These are phyloP conservation scores for Stenchaetothrips biformis DNA, from an alignment of 2,888 invertebrate genomes.

Conservation along the genomic window DNA sequence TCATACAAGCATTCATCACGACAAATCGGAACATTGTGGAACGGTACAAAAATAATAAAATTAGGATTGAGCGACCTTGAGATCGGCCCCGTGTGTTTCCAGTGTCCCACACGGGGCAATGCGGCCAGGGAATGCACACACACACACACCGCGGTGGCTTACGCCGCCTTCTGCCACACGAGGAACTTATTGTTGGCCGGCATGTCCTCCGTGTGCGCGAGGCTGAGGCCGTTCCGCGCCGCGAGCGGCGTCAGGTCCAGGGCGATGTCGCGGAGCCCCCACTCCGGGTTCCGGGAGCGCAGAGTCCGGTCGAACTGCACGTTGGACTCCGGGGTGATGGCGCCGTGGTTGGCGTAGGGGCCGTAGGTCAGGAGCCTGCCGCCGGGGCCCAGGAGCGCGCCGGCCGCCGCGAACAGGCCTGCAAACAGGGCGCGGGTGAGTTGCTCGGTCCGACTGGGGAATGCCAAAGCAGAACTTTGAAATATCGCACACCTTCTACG, in stretches of 20 bases:
- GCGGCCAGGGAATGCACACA: background rate
- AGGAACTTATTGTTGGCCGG: conserved; percentile 83
- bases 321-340: conserved; percentile 77
- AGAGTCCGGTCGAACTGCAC: conserved; percentile 68
- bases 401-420: conserved; percentile 58
- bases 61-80: too few species aligned
- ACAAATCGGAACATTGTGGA: background rate
- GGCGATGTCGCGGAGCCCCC: conserved; percentile 74
- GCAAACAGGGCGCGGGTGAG: conserved; percentile 26
- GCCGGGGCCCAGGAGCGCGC: conserved; percentile 59
- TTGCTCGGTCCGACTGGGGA: background rate
- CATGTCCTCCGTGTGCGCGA: conserved; percentile 67
- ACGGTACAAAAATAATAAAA: background rate
- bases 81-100: too few species aligned
- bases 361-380: conserved; percentile 81
- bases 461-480: background rate
- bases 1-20: background rate
- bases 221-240: conserved; percentile 53
- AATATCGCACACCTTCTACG: conserved; percentile 29
- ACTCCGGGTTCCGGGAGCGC: conserved; percentile 59
- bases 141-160: background rate
- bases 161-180: conserved; percentile 60
- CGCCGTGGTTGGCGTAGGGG: conserved; percentile 73
- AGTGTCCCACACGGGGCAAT: too few species aligned
- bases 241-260: conserved; percentile 60